Percentiles rank a stretch among this genome's conserved stretches.
These are phyloP conservation scores for Lordiphosa fenestrarum DNA, from an alignment of 2,888 invertebrate species.

Conservation along the genomic window DNA sequence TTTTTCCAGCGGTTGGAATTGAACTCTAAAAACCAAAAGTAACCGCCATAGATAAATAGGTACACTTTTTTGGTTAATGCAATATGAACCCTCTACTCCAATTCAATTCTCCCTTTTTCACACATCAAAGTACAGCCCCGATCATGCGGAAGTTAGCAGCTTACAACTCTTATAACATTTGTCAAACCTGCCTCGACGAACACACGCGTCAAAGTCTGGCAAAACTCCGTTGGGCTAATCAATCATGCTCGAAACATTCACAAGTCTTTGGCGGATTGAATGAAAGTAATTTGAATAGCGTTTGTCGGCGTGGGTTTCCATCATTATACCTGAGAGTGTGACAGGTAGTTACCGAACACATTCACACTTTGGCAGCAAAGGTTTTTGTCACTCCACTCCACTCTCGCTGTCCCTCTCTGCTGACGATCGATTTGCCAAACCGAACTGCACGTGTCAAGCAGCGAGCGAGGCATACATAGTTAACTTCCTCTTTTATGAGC, in stretches of 20 bases:
- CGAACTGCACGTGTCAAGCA: conserved; percentile 54
- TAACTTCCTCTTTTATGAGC: conserved; percentile 11
- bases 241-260: conserved; percentile 57
- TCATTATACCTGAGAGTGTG: conserved; percentile 1
- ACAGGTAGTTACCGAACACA: conserved; percentile 16
- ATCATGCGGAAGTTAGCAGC: conserved; percentile 41
- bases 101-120: background rate
- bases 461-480: conserved; percentile 24
- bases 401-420: background rate
- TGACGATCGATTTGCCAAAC: conserved; percentile 29
- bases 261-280: conserved; percentile 45
- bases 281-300: conserved; percentile 63
- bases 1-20: too few relatives aligned
- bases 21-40: too few relatives aligned
- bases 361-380: conserved; percentile 42
- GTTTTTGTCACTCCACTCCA: conserved; percentile 34
- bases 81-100: background rate
- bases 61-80: too few relatives aligned
- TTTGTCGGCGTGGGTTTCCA: conserved; percentile 41
- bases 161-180: conserved; percentile 19
- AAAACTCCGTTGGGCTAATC: conserved; percentile 41
- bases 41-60: too few relatives aligned
- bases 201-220: conserved; percentile 6
- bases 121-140: background rate
- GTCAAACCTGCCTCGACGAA: conserved; percentile 34